Evolutionary conservation across 2,797 vertebrate genomes (phyloP), one percentile per base, ranked within the genome.

Genomic region (Craterocephalus amniculus): DNA sequence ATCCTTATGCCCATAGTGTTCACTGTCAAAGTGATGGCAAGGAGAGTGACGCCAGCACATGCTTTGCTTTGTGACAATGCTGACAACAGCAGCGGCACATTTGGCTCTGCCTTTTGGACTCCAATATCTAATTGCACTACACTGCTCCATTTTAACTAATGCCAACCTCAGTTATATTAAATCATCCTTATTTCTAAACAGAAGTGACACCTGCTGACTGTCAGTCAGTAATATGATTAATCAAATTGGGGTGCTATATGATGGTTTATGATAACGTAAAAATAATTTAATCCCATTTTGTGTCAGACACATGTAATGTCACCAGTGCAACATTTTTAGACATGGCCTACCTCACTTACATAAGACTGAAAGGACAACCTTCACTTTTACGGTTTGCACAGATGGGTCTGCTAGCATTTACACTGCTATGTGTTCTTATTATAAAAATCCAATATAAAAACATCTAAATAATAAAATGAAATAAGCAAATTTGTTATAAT

Each of bases 1-100:
- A 63, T 62, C 49, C n/a, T n/a, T 11, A 38, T 18, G 74, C 61
- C 74, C 57, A 74, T 66, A 68, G 70, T 27, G 70, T 27, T 81
- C 56, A 85, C 32, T 0, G 10, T 83, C 65, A 74, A 10, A 45
- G 31, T 69, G 58, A 71, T 29, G 36, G 29, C 57, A 51, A 11
- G 0, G 49, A 68, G 49, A 72, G 51, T 49, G 48, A 70, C 67
- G 56, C 32, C 40, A 52, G 40, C 7, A 56, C 32, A 64, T 62
- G 58, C 79, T 64, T 63, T 72, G 32, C 29, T 73, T 71, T 62
- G 67, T 31, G 67, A 68, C 66, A 32, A 24, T 78, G 78, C 85
- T 86, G 84, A 87, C 80, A 73, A 67, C 81, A 74, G 79, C 29
- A 6, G 35, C 70, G 68, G 78, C 60, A 72, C 78, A 84, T 70